Evolutionary conservation across 1,140 invertebrate species (phyloP), one percentile per base, ranked within the genome.

Genomic region (Choristoneura fumiferana): DNA sequence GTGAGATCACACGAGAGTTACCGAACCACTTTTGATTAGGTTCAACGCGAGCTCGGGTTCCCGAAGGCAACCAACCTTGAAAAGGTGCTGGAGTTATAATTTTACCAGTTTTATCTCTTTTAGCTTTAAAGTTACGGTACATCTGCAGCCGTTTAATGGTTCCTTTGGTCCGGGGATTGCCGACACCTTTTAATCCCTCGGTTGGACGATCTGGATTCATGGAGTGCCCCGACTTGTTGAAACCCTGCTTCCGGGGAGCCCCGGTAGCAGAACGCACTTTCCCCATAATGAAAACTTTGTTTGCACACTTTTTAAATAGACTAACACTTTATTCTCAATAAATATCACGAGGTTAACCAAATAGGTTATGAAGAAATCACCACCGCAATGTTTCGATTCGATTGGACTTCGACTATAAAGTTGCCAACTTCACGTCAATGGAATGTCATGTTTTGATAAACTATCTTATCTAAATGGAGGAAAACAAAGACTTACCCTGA

Each of bases 1-100:
- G 98, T 0, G 96, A 95, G 69, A 99, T 97, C 0, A 97, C 95
- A 62, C 95, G 91, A 0, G 95, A 95, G 76, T 98, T 97, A 65
- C 97, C 98, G 91, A 99, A 99, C 99, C 99, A 99, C 85, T 96
- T 98, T 76, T 97, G 96, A 66, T 97, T 98, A 5, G 99, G 99
- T 88, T 99, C 98, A 5, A 99, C 95, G 49, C 98, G 91, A 34
- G 98, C 97, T 73, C 95, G 92, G 1, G 97, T 95, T 15, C 99
- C 99, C 55, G 97, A 94, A n/a, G 94, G 86, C 10, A 98, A 84
- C 84, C 93, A 94, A 36, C 94, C 95, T 94, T 99, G 96, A 81
- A 98, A 99, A 1, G 98, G 98, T 4, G 98, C 98, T 29, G 98
- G 94, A 57, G 93, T 95, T 8, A 99, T 90, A 45, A 99, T 99